Conservation (phyloP, 2,797 vertebrate genomes). For the Pogoniulus pusillus region DNA sequence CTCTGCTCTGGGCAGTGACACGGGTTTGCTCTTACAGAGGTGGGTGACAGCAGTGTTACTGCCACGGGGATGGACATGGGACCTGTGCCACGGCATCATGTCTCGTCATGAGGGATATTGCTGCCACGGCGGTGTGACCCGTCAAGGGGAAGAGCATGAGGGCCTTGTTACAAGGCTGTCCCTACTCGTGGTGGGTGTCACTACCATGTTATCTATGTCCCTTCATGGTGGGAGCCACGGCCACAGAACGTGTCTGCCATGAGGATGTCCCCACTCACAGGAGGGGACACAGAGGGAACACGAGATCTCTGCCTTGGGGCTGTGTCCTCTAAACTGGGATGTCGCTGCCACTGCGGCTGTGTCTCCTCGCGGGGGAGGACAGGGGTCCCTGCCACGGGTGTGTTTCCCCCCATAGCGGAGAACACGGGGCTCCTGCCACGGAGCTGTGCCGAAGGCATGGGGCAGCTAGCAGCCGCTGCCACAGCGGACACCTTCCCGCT, state of each 20-base stretch:
- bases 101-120: fast-evolving
- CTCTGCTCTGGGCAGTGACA: background rate
- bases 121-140: background rate
- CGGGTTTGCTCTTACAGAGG: background rate
- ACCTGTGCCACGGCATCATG: no score
- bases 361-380: background rate
- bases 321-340: background rate
- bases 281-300: no score
- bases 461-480: no score
- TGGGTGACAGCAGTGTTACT: background rate
- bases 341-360: background rate
- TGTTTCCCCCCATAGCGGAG: background rate
- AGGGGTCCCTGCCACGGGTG: background rate
- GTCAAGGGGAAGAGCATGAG: no score
- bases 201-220: background rate
- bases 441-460: background rate
- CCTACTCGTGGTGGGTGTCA: no score
- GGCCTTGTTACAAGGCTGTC: background rate
- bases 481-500: no score
- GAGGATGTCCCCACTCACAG: no score
- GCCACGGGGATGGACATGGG: background rate
- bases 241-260: no score
- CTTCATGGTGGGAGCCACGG: background rate
- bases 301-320: no score
- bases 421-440: no score